phyloP scores from a whole-genome alignment of 2,888 invertebrate genomes.

The Microplitis manilae region DNA sequence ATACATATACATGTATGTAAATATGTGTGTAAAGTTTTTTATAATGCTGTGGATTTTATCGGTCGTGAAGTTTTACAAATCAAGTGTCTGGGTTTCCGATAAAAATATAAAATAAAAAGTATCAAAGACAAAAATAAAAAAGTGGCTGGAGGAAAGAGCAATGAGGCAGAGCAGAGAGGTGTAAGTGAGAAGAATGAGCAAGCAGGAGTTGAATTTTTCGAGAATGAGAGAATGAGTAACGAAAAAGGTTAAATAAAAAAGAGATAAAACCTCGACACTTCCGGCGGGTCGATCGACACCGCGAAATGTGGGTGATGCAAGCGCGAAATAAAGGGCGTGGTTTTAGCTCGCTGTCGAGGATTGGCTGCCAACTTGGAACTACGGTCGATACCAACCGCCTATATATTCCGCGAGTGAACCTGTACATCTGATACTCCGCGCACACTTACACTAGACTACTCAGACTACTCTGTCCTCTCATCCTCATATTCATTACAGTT shows the following conservation, averaged over 20 bases:
- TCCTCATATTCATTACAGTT: background rate
- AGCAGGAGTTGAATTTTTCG: conserved; percentile 26
- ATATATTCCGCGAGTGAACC: conserved; percentile 57
- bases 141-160: conserved; percentile 19
- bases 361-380: conserved; percentile 70
- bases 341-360: conserved; percentile 70
- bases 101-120: conserved; percentile 24
- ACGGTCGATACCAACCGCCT: conserved; percentile 70
- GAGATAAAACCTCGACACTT: conserved; percentile 41
- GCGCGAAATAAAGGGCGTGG: conserved; percentile 72
- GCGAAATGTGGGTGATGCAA: conserved; percentile 67
- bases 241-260: conserved; percentile 30
- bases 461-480: conserved; percentile 5
- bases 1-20: background rate
- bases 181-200: conserved; percentile 28
- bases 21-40: conserved; percentile 15
- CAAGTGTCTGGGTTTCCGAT: conserved; percentile 39
- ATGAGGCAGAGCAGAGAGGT: conserved; percentile 29
- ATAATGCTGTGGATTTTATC: conserved; percentile 34
- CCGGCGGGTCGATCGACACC: conserved; percentile 54
- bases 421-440: conserved; percentile 65
- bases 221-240: conserved; percentile 34
- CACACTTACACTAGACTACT: conserved; percentile 20
- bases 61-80: conserved; percentile 39
- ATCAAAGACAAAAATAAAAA: background rate